Evolutionary conservation across 1,140 invertebrate genomes (phyloP), one percentile per base, ranked within the genome.

Genomic region (Geopemphigus sp.): DNA sequence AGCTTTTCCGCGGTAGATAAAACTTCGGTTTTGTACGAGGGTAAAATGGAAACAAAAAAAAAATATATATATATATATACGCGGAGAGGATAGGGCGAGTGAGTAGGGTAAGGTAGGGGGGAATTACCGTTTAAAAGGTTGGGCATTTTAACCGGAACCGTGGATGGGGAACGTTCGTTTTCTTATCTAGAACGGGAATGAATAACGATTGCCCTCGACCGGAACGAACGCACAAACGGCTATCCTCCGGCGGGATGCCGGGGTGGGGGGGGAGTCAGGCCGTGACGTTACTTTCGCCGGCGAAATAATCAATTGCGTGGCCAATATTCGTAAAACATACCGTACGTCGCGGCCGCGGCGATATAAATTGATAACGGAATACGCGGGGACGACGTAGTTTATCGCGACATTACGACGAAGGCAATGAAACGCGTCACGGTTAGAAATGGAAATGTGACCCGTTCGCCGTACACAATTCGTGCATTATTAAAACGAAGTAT

Each of bases 91-190:
- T 39, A 4, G 32, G 32, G 32, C 3, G 32, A n/a, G n/a, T n/a
- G 32, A 3, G 32, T 39, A 39, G 32, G 32, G 32, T 4, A 39
- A 39, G 32, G 32, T 39, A 39, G 32, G 22, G 45, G 26, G 29
- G 54, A 59, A 74, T 59, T 39, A 39, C 54, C 32, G 32, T 59
- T 74, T 59, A 74, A 59, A 74, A 59, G 57, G 56, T 61, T 24
- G 73, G 56, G 73, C 32, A 78, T 78, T 78, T 61, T 78, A 78
- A 78, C 73, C 73, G 73, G 73, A 78, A 78, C 56, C 61, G 8
- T 14, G 32, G 56, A 12, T 10, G 32, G 54, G 17, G 39, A 19
- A 29, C 15, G 39, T 74, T 54, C 19, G 72, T 76, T 76, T 57
- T 78, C 73, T 78, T 78, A 78, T 78, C 73, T 78, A 61, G 61